These are phyloP conservation scores for Drosophila kanekoi DNA, from an alignment of 2,888 invertebrate genomes.

Conservation along the genomic window DNA sequence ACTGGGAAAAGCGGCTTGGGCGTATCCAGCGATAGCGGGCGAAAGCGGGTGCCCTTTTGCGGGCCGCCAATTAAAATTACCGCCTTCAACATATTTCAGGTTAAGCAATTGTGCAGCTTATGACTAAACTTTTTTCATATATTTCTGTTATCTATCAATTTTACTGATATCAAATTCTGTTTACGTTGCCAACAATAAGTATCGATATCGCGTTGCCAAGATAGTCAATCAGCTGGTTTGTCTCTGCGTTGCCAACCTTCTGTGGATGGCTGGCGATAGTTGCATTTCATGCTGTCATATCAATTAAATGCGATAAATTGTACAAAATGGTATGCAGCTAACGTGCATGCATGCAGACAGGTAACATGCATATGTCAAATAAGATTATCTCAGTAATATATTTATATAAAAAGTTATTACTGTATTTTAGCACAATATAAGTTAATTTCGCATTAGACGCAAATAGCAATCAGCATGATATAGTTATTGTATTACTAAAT, in stretches of 20 bases:
- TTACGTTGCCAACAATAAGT: slow-evolving; percentile 66
- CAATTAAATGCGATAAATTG: not conserved
- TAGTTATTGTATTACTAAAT: too few relatives aligned
- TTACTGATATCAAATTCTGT: slow-evolving; percentile 56
- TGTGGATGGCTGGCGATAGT: slow-evolving; percentile 14
- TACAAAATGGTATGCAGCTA: not conserved
- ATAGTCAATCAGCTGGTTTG: slow-evolving; percentile 35
- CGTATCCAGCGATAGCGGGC: slow-evolving; percentile 97
- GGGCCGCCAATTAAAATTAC: slow-evolving; percentile 97
- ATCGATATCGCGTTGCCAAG: slow-evolving; percentile 45
- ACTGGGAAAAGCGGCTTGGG: slow-evolving; percentile 99
- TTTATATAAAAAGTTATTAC: too few relatives aligned
- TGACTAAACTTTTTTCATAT: slow-evolving; percentile 45
- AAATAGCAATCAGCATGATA: too few relatives aligned
- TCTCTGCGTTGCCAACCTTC: slow-evolving; percentile 27
- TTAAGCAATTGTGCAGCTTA: slow-evolving; percentile 19
- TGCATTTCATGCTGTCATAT: slow-evolving; percentile 25
- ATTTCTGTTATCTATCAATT: slow-evolving; percentile 43
- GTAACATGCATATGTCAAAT: not conserved
- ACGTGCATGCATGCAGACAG: not conserved
- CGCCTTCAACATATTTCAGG: slow-evolving; percentile 89
- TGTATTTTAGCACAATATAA: too few relatives aligned
- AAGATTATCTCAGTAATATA: too few relatives aligned
- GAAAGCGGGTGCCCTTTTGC: slow-evolving; percentile 97
- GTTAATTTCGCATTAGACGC: too few relatives aligned